Percentiles rank a stretch among this genome's conserved stretches.
Evolutionary conservation across 1,140 invertebrate species (phyloP).

Genomic region (Dreissena rostriformis): DNA sequence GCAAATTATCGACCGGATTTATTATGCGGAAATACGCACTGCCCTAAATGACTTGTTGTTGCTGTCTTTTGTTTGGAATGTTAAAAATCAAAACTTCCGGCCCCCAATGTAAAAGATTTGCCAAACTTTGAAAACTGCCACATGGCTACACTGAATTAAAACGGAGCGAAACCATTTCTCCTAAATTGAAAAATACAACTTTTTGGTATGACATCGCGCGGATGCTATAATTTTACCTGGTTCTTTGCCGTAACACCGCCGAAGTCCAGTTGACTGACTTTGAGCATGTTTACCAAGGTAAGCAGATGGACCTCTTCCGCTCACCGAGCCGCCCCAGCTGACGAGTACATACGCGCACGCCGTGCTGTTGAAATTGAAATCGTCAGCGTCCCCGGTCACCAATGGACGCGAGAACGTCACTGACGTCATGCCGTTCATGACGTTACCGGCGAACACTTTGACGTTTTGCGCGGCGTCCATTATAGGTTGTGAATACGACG

Average conservation of each 20-base stretch:
- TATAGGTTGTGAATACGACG: not conserved
- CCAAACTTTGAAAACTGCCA: too few species aligned
- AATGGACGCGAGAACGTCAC: slow-evolving; percentile 91
- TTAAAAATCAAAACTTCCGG: too few species aligned
- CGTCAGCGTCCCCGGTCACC: slow-evolving; percentile 85
- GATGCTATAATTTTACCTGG: too few species aligned
- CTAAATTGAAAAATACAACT: too few species aligned
- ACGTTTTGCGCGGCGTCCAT: slow-evolving; percentile 50
- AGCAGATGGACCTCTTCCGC: slow-evolving; percentile 87
- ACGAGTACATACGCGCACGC: slow-evolving; percentile 94
- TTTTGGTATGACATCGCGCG: too few species aligned
- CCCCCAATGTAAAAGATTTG: too few species aligned
- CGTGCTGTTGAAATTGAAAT: slow-evolving; percentile 91
- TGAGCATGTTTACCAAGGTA: not conserved
- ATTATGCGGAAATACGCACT: too few species aligned
- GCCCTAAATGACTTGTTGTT: too few species aligned
- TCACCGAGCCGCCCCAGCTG: slow-evolving; percentile 92
- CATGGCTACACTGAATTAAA: too few species aligned
- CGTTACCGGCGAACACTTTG: slow-evolving; percentile 36
- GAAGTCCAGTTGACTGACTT: not conserved
- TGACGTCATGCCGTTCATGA: slow-evolving; percentile 89
- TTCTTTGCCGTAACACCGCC: not conserved
- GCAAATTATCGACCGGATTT: too few species aligned
- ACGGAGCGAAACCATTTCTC: too few species aligned
- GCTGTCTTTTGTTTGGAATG: too few species aligned